Conservation (phyloP, 2,797 vertebrate species). For the Gastrophryne carolinensis region DNA sequence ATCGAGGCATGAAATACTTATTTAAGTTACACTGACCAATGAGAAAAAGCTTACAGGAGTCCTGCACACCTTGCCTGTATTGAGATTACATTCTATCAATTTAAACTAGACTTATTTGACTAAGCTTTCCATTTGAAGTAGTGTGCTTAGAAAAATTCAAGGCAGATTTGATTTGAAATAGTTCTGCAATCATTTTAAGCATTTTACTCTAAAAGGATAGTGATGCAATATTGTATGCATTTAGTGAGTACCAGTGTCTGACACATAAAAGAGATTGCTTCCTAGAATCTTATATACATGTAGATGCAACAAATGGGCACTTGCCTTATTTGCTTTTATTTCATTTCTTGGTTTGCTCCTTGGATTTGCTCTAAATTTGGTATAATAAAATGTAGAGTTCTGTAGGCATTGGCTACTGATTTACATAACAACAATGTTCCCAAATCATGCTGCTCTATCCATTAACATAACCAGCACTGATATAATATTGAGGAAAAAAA, state of each 20-base stretch:
- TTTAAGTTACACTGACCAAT: background rate
- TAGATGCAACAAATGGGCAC: background rate
- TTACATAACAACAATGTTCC: background rate
- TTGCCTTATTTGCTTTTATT: background rate
- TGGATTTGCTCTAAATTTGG: background rate
- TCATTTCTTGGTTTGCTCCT: background rate
- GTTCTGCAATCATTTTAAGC: slow-evolving; percentile 17
- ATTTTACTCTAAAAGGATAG: background rate
- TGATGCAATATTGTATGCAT: slow-evolving; percentile 16
- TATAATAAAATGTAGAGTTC: background rate
- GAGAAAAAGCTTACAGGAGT: background rate
- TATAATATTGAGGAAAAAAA: no score
- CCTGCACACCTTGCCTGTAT: background rate
- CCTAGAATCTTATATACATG: background rate
- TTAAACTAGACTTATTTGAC: slow-evolving; percentile 21
- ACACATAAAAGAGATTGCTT: background rate
- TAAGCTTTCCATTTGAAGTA: slow-evolving; percentile 15
- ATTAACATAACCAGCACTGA: no score
- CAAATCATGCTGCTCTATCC: background rate
- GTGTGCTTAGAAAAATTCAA: background rate
- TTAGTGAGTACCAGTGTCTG: background rate
- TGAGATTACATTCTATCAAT: slow-evolving; percentile 7
- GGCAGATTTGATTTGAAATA: slow-evolving; percentile 10
- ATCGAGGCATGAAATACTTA: background rate
- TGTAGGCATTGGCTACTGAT: background rate